A percentile compares a stretch with the other conserved stretches of the same genome.
Evolutionary conservation across 2,888 invertebrate species (phyloP).

Genomic region (Lepeophtheirus nordmannii): DNA sequence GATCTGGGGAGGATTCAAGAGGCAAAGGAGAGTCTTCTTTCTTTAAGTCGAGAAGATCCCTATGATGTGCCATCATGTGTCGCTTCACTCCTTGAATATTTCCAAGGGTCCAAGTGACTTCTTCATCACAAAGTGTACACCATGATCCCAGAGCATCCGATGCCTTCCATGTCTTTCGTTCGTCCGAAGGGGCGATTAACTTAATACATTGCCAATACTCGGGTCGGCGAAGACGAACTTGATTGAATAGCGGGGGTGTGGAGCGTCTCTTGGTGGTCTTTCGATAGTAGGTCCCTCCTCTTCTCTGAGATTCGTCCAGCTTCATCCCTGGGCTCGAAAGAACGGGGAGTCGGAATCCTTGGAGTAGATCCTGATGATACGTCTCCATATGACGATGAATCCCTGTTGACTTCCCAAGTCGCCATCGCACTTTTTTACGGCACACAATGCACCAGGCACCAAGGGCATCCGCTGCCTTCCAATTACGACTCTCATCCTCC

Average conservation of each 20-base stretch:
- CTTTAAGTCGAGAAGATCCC: neutral
- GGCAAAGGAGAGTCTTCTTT: neutral
- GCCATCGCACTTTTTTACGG: neutral
- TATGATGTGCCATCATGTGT: neutral
- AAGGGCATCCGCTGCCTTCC: neutral
- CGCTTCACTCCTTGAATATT: neutral
- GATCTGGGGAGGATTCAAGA: neutral
- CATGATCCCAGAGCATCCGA: neutral
- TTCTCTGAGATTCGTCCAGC: too few relatives aligned
- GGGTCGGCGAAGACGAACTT: neutral
- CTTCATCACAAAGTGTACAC: constrained; percentile 3
- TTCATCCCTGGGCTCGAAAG: too few relatives aligned
- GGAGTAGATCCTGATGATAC: neutral
- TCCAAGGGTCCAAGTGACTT: neutral
- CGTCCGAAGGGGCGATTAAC: neutral
- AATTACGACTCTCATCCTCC: neutral
- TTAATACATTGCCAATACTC: neutral
- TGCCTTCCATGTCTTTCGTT: neutral
- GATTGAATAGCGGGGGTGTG: constrained; percentile 4
- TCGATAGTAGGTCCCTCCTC: too few relatives aligned
- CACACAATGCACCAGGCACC: neutral
- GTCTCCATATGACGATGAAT: neutral
- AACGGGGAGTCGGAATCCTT: neutral
- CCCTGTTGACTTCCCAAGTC: neutral
- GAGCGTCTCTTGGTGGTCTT: neutral